Percentiles rank a stretch among this genome's conserved stretches.
These are phyloP conservation scores for Octopus bimaculoides DNA, from an alignment of 1,140 invertebrate genomes.

Conservation along the genomic window DNA sequence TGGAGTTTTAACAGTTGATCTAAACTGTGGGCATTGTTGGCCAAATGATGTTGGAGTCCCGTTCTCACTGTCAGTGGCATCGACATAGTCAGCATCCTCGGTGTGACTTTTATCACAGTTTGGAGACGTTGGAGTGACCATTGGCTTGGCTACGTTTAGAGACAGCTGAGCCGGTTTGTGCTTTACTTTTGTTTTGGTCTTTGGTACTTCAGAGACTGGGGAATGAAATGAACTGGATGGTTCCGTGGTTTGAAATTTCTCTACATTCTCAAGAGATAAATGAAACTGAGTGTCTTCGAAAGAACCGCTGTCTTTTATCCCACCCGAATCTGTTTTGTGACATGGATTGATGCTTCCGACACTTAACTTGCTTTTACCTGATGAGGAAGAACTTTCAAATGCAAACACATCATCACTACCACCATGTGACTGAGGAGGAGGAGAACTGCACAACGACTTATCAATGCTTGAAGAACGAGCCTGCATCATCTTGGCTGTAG, in stretches of 20 bases:
- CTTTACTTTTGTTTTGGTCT: not conserved
- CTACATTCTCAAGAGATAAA: slow-evolving; percentile 38
- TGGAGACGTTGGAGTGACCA: not conserved
- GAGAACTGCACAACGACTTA: slow-evolving; percentile 27
- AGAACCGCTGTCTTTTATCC: no score
- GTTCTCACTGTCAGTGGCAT: not conserved
- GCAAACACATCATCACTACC: not conserved
- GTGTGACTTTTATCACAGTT: not conserved
- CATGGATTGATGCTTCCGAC: no score
- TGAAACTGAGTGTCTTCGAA: slow-evolving; percentile 37
- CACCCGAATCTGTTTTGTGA: no score
- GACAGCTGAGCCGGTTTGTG: not conserved
- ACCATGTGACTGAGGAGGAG: not conserved
- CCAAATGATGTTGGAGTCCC: not conserved
- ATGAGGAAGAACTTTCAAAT: no score
- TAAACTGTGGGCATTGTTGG: no score
- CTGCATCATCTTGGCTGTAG: slow-evolving; percentile 30
- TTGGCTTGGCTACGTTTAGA: slow-evolving; percentile 19
- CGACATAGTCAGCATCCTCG: not conserved
- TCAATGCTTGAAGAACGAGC: slow-evolving; percentile 39
- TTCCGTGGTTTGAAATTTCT: not conserved
- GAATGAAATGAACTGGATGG: not conserved
- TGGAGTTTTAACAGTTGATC: no score
- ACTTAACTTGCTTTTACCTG: no score
- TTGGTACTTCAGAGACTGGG: not conserved